phyloP scores from a whole-genome alignment of 2,888 invertebrate genomes.

The Leptopilina drosophilae region DNA sequence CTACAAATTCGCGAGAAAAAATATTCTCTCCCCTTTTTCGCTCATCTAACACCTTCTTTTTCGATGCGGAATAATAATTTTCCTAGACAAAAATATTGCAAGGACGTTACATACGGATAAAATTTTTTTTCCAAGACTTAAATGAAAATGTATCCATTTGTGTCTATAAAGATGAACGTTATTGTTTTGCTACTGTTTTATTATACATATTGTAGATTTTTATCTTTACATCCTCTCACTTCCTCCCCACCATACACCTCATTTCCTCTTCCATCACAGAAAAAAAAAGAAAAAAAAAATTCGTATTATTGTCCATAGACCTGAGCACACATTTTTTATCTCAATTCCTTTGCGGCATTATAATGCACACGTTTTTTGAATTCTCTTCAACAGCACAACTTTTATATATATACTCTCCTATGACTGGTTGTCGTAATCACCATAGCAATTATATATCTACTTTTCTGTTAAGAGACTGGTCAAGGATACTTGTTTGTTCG shows the following conservation, averaged over 20 bases:
- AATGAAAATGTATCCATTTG: no score
- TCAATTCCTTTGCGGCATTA: slow-evolving; percentile 6
- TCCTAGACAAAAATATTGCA: no score
- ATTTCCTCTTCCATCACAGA: slow-evolving; percentile 29
- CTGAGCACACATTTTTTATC: background rate
- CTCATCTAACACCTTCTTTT: no score
- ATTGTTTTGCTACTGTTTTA: background rate
- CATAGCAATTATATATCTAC: slow-evolving; percentile 41
- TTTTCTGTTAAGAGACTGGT: slow-evolving; percentile 44
- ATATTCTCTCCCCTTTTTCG: no score
- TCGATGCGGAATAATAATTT: no score
- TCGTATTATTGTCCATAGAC: background rate
- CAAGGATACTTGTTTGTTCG: slow-evolving; percentile 44
- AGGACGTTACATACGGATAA: no score
- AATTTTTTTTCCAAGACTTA: no score
- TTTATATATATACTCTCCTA: background rate
- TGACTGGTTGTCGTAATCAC: slow-evolving; percentile 42
- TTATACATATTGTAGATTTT: slow-evolving; percentile 44
- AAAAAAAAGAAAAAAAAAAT: no score
- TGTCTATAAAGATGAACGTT: slow-evolving; percentile 9
- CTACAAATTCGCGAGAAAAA: no score
- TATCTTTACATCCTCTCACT: slow-evolving; percentile 42
- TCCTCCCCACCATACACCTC: slow-evolving; percentile 45
- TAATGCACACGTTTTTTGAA: slow-evolving; percentile 26
- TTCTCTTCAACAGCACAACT: background rate